Evolutionary conservation across 2,113 vertebrate genomes (phyloP).

Genomic region (Pelmatolapia mariae): DNA sequence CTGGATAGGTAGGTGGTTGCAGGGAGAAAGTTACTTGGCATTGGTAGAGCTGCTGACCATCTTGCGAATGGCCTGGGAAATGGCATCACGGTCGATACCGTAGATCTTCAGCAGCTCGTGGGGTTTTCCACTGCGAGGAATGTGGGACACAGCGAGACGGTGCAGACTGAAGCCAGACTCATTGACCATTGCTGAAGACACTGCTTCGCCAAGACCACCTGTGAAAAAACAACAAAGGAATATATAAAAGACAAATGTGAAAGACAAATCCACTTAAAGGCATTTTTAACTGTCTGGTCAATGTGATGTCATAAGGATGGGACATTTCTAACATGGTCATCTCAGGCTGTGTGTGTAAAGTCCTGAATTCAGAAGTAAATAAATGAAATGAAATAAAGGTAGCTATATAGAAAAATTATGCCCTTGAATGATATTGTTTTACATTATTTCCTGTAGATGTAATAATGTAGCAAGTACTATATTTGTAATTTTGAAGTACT

Average conservation of each 20-base stretch:
- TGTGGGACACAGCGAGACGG: slow-evolving; percentile 80
- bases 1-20: slow-evolving; percentile 11
- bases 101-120: slow-evolving; percentile 88
- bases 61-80: slow-evolving; percentile 78
- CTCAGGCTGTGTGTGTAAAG: neutral
- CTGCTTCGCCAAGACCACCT: slow-evolving; percentile 90
- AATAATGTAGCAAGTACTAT: neutral
- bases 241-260: neutral
- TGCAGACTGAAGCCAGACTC: slow-evolving; percentile 78
- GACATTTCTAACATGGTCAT: neutral
- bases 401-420: neutral
- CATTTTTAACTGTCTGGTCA: neutral
- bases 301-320: neutral
- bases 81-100: slow-evolving; percentile 88
- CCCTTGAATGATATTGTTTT: neutral
- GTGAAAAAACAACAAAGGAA: neutral
- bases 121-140: slow-evolving; percentile 86
- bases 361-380: neutral
- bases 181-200: slow-evolving; percentile 76
- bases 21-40: slow-evolving; percentile 68
- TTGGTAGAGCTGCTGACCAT: slow-evolving; percentile 80
- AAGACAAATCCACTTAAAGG: neutral
- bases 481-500: neutral
- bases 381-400: neutral
- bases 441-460: neutral